Evolutionary conservation across 37 sponge, comb jelly and placozoan species (phyloP), one percentile per base, ranked within the genome.

Genomic region (Tethya wilhelma): DNA sequence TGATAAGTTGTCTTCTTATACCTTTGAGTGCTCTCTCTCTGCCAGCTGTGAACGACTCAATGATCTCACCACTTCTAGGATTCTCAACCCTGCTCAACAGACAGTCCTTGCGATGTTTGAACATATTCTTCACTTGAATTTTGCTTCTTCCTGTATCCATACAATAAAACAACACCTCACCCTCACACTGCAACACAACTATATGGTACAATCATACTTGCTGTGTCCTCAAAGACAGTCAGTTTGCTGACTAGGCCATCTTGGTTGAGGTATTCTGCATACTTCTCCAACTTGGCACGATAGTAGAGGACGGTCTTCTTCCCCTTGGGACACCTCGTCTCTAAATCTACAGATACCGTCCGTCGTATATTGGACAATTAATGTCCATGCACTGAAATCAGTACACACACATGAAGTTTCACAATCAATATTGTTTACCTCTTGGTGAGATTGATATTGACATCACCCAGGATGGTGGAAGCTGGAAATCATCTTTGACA

Each of bases 231-330:
- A 67, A 83, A 98, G 38, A 78, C 49, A 44, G 90, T 84, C 33
- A 98, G 90, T 17, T 78, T 67, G 30, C 74, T 30, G 34, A 96
- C 90, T 81, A 98, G 69, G 8, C 96, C 99, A 87, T 98, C 94
- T 32, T 55, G 73, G 58, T 92, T 93, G 40, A 96, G 90, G 60
- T 98, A 98, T 44, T 93, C 91, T 14, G 96, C 96, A 78, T 77
- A 96, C 67, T 93, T 96, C 81, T 98, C 99, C 67, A 93, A 32
- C 73, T 91, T 93, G 29, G 94, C 84, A 40, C 79, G 88, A 43
- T 93, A 81, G 90, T 98, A 98, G 64, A 98, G 82, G 0, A 89
- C 57, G 9, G 90, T 89, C 80, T 93, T 95, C 42, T 75, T 88
- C 2, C 99, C 99, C 22, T 63, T 65, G 1, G 99, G 99, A 77